phyloP scores from a whole-genome alignment of 2,888 invertebrate species.

The Diaprepes abbreviatus region DNA sequence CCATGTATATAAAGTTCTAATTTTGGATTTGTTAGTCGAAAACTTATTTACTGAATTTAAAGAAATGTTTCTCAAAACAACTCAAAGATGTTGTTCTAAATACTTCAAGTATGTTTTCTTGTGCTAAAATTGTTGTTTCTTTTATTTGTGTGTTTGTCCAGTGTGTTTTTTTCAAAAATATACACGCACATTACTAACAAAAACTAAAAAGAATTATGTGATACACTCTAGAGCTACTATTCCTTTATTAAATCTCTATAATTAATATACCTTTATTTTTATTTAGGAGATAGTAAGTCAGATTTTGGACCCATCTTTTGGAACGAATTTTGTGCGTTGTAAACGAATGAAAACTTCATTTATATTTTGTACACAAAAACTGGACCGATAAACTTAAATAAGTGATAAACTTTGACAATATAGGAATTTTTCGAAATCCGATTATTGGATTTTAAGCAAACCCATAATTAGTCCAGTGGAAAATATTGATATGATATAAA shows the following conservation, averaged over 20 bases:
- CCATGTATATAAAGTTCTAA: too few species aligned
- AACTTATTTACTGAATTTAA: too few species aligned
- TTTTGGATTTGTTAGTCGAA: too few species aligned
- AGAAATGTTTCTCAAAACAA: too few species aligned
- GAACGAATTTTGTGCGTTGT: background rate
- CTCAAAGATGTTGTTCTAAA: too few species aligned
- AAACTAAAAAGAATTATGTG: background rate
- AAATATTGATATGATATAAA: background rate
- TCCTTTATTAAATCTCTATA: background rate
- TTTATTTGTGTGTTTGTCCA: too few species aligned
- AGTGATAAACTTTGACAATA: background rate
- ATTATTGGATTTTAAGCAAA: background rate
- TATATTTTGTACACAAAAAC: background rate
- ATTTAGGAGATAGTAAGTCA: background rate
- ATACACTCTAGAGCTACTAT: too few species aligned
- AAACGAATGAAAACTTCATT: background rate
- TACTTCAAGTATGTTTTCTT: too few species aligned
- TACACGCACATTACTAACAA: background rate
- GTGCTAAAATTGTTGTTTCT: too few species aligned
- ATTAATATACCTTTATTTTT: background rate
- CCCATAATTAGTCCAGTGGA: conserved; percentile 3
- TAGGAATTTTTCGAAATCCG: background rate
- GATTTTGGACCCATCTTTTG: background rate
- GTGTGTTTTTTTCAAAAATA: too few species aligned
- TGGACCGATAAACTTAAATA: background rate